Conservation (phyloP, 2,797 vertebrate species). For the Numenius phaeopus region DNA sequence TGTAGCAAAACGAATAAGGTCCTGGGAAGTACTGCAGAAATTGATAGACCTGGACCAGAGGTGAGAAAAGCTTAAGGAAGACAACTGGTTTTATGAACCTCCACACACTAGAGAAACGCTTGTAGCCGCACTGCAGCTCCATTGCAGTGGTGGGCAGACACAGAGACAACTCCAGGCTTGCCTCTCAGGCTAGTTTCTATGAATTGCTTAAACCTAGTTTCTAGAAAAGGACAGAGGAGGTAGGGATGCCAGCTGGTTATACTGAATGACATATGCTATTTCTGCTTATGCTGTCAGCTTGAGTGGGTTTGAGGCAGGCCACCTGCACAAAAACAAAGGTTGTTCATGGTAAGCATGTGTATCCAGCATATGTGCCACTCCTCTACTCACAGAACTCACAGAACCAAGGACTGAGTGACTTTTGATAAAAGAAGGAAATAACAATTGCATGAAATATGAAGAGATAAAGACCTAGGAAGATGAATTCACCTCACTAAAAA, state of each 20-base stretch:
- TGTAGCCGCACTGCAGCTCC: neutral
- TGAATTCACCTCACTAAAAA: neutral
- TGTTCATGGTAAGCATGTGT: neutral
- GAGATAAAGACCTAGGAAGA: neutral
- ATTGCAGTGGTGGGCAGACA: neutral
- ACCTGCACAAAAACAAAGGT: neutral
- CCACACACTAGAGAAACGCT: neutral
- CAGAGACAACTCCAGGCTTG: neutral
- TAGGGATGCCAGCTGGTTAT: neutral
- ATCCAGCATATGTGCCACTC: neutral
- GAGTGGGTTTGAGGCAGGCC: neutral
- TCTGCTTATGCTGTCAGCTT: neutral
- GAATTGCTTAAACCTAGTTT: neutral
- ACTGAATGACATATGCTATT: neutral
- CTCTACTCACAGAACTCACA: neutral
- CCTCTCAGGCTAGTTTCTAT: neutral
- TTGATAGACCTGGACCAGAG: neutral
- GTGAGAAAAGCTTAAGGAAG: neutral
- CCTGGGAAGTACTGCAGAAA: neutral
- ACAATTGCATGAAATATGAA: neutral
- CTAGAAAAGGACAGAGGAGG: neutral
- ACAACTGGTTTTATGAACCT: accelerated
- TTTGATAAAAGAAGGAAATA: neutral
- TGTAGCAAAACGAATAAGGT: neutral
- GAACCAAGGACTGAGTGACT: neutral